Evolutionary conservation across 2,888 invertebrate genomes (phyloP), one percentile per base, ranked within the genome.

Genomic region (Allolobophora icterica): DNA sequence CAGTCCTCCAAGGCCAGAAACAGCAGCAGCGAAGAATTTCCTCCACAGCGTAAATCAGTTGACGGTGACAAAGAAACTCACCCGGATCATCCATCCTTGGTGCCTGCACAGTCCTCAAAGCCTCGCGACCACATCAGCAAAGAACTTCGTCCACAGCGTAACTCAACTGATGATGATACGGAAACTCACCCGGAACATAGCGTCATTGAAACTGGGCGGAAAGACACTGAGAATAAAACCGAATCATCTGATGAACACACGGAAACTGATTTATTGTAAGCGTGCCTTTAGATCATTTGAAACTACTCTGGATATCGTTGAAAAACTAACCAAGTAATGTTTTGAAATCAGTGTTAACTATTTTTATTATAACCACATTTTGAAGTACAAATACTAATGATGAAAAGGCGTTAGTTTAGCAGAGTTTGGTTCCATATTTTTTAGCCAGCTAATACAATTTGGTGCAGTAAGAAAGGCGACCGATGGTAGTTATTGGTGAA

Each of bases 331-430:
- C n/a, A n/a, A 30, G 8, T n/a, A 71, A n/a, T n/a, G 71, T 71
- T 6, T 71, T 71, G 30, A 71, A 71, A 71, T 71, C n/a, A 71
- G 52, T 4, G 30, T n/a, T 71, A 30, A 71, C 71, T 71, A 71
- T 71, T 71, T 52, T 71, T 71, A 71, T 71, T 71, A 71, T 71
- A 71, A 71, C 13, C 71, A n/a, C n/a, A 71, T 71, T 71, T n/a
- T 71, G n/a, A 52, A 71, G n/a, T n/a, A 71, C 71, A 71, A n/a
- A 71, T 71, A 71, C 71, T 71, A 71, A 71, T n/a, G 8, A 71
- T n/a, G 71, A 52, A 71, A 71, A 8, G 71, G n/a, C 3, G 6
- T 71, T 71, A 71, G 71, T 6, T 71, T 71, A 71, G 71, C 71
- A 71, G n/a, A 30, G 71, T 71, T 30, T 71, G 71, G 71, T 71